These are phyloP conservation scores for Hypolimnas misippus DNA, from an alignment of 2,888 invertebrate species.

Conservation along the genomic window DNA sequence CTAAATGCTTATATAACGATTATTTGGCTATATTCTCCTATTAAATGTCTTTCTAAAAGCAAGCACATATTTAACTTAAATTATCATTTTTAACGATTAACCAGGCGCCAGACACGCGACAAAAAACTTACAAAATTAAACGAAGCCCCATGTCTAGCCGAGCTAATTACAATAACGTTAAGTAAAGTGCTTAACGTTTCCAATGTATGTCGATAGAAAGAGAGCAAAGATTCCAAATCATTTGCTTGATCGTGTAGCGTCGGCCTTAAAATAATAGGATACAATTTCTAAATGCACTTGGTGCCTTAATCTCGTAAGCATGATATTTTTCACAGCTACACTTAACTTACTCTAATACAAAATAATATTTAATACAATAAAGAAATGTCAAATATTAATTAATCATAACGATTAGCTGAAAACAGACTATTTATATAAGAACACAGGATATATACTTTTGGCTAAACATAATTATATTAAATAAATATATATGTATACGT, in stretches of 20 bases:
- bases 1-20: neutral
- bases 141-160: neutral
- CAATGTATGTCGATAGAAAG: neutral
- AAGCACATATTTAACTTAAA: no score
- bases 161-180: neutral
- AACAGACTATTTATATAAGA: no score
- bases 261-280: constrained; percentile 11
- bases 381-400: neutral
- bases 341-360: constrained; percentile 32
- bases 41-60: no score
- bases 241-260: neutral
- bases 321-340: constrained; percentile 34
- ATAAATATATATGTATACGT: no score
- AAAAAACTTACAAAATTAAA: neutral
- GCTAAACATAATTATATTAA: no score
- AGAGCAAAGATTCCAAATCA: neutral
- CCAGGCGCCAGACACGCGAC: neutral
- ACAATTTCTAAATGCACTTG: constrained; percentile 36
- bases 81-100: no score
- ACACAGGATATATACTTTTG: no score
- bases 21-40: no score
- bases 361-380: no score
- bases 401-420: no score
- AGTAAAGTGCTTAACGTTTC: no score
- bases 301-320: constrained; percentile 35